Conservation (phyloP, 2,113 vertebrate species). For the Carlito syrichta region DNA sequence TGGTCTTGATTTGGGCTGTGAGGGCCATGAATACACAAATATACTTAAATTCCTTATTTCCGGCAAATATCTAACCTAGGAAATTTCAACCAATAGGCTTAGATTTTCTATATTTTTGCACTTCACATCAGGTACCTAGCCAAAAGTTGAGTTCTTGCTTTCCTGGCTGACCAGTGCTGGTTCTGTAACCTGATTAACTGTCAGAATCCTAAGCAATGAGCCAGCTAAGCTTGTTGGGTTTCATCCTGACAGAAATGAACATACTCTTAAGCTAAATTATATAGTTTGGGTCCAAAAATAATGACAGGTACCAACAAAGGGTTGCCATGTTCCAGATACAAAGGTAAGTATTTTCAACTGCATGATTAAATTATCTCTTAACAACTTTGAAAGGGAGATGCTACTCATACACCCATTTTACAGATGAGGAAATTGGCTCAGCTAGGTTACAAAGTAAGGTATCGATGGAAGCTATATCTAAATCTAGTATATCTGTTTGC, state of each 20-base stretch:
- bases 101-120: neutral
- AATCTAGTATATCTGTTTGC: too few species aligned
- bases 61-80: neutral
- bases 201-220: neutral
- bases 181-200: neutral
- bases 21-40: neutral
- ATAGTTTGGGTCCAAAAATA: neutral
- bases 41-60: neutral
- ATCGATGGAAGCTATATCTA: neutral
- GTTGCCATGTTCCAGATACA: neutral
- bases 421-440: neutral
- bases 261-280: fast-evolving
- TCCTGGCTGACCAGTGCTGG: neutral
- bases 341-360: neutral
- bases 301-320: neutral
- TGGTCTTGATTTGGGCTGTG: neutral
- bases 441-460: neutral
- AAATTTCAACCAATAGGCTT: neutral
- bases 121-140: neutral
- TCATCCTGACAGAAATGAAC: neutral
- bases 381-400: neutral
- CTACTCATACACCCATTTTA: neutral
- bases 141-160: neutral
- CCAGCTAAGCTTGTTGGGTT: neutral
- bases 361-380: neutral